These are phyloP conservation scores for Myanophis thanlyinensis DNA, from an alignment of 2,113 vertebrate genomes.

Conservation along the genomic window DNA sequence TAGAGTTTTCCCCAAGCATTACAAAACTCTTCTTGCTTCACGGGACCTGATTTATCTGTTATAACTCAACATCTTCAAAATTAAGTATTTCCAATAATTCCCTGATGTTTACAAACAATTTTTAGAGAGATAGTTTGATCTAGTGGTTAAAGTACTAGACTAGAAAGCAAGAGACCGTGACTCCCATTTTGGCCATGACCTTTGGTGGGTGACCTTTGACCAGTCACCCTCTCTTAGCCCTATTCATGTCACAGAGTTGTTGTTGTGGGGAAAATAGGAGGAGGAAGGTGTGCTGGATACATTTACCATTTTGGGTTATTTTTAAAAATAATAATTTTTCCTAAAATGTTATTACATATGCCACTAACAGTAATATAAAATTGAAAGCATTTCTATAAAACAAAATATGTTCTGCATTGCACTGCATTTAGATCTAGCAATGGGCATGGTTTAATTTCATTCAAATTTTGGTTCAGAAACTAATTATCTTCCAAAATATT, in stretches of 20 bases:
- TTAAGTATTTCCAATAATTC: background rate
- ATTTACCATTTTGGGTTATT: background rate
- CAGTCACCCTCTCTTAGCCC: background rate
- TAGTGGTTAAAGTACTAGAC: background rate
- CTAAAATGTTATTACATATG: background rate
- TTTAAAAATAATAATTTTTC: background rate
- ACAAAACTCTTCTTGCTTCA: background rate
- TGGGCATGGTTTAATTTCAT: background rate
- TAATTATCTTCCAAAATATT: background rate
- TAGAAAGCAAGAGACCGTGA: background rate
- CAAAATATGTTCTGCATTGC: background rate
- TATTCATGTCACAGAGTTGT: background rate
- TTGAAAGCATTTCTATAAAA: background rate
- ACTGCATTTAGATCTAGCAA: background rate
- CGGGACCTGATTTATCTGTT: background rate
- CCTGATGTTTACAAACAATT: background rate
- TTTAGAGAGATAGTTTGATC: background rate
- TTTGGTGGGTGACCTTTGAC: background rate
- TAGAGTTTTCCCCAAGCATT: background rate
- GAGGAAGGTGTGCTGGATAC: background rate
- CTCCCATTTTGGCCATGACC: background rate
- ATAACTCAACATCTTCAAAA: background rate
- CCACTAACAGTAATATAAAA: background rate
- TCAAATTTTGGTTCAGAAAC: background rate
- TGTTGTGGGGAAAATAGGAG: background rate